These are phyloP conservation scores for Colossoma macropomum DNA, from an alignment of 2,113 vertebrate genomes.

Conservation along the genomic window DNA sequence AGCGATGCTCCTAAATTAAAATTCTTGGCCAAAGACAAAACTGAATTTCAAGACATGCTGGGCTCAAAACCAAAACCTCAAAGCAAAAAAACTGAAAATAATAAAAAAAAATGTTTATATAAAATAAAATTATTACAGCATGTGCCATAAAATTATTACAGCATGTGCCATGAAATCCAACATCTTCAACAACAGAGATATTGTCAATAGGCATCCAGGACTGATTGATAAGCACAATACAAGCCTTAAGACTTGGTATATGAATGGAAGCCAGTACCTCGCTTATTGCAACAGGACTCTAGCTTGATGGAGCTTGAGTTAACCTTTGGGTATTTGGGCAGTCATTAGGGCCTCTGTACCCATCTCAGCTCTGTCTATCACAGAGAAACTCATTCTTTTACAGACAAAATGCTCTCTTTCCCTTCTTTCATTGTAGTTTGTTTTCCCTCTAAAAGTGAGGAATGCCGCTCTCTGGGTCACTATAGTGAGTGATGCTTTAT, in stretches of 20 bases:
- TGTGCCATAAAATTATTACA: too few relatives aligned
- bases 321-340: slow-evolving; percentile 9
- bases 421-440: not conserved
- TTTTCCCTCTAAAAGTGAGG: not conserved
- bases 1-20: too few relatives aligned
- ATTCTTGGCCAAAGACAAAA: too few relatives aligned
- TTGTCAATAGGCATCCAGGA: not conserved
- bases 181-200: not conserved
- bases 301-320: not conserved
- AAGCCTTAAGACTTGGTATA: not conserved
- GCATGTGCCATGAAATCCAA: too few relatives aligned
- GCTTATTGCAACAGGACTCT: not conserved
- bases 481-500: slow-evolving; percentile 16
- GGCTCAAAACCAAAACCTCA: too few relatives aligned
- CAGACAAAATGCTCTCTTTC: slow-evolving; percentile 23
- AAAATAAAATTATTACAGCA: too few relatives aligned
- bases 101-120: too few relatives aligned
- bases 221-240: not conserved
- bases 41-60: too few relatives aligned
- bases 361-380: not conserved
- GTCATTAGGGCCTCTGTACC: not conserved
- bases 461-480: not conserved
- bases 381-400: not conserved
- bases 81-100: too few relatives aligned
- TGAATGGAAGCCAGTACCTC: not conserved